A percentile compares a stretch with the other conserved stretches of the same genome.
Evolutionary conservation across 2,888 invertebrate species (phyloP).

Genomic region (Dicyrtoma fusca): DNA sequence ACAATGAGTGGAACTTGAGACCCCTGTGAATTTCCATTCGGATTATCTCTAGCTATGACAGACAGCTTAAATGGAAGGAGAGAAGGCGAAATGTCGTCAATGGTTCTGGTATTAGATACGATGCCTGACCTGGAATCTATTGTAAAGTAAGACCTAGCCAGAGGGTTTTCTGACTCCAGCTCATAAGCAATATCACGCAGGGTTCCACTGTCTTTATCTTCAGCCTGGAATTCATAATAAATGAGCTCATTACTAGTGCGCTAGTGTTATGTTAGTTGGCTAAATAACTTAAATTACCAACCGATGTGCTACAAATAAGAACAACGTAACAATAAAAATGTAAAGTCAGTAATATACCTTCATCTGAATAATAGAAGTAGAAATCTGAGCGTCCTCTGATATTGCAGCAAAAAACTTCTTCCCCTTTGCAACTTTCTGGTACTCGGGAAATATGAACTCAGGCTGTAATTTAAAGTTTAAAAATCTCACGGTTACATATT

Average conservation of each 20-base stretch:
- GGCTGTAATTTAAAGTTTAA: slow-evolving; percentile 61
- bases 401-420: slow-evolving; percentile 79
- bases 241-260: too few species aligned
- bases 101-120: slow-evolving; percentile 73
- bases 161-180: slow-evolving; percentile 59
- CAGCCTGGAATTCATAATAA: slow-evolving; percentile 65
- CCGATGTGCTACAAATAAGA: too few species aligned
- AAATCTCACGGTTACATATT: not conserved
- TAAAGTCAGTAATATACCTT: slow-evolving; percentile 63
- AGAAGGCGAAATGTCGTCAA: slow-evolving; percentile 69
- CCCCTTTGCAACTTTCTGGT: slow-evolving; percentile 64
- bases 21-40: slow-evolving; percentile 58
- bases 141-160: slow-evolving; percentile 69
- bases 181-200: slow-evolving; percentile 77
- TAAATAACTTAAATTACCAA: not conserved
- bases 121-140: slow-evolving; percentile 76
- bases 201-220: slow-evolving; percentile 82
- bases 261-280: too few species aligned
- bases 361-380: slow-evolving; percentile 77
- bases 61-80: slow-evolving; percentile 74
- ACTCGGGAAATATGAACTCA: slow-evolving; percentile 73
- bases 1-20: slow-evolving; percentile 55
- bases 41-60: slow-evolving; percentile 76
- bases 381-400: slow-evolving; percentile 70
- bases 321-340: not conserved